Conservation (phyloP, 1,140 invertebrate species). For the Phymastichus coffea region DNA sequence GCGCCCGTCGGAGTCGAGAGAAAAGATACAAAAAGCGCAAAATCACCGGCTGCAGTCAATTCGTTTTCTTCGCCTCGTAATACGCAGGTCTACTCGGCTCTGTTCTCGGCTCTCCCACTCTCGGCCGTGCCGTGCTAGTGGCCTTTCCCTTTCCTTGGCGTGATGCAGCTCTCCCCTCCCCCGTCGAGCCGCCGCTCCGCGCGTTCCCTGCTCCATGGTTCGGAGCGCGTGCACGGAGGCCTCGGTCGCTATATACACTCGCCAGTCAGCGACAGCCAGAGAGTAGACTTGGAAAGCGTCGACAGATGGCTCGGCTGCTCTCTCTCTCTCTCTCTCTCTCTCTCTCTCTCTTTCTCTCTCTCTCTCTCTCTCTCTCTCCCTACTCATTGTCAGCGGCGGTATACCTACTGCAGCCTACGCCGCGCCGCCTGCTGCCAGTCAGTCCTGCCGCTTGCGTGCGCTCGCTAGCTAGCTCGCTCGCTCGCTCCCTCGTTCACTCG, state of each 20-base stretch:
- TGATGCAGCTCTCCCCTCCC: no score
- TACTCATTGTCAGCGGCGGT: no score
- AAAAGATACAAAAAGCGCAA: conserved; percentile 3
- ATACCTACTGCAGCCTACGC: no score
- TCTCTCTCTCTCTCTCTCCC: not conserved
- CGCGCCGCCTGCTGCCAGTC: no score
- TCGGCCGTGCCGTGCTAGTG: no score
- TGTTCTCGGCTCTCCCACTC: no score
- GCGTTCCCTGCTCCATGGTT: no score
- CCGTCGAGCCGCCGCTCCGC: no score
- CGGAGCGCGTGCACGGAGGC: not conserved
- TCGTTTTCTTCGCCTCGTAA: no score
- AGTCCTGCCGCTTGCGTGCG: no score
- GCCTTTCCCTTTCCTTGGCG: no score
- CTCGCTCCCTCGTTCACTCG: not conserved
- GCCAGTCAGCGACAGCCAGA: not conserved
- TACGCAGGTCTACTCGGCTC: no score
- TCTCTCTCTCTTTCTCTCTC: not conserved
- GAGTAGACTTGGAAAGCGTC: conserved; percentile 19
- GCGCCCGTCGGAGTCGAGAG: not conserved
- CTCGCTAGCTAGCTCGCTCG: not conserved
- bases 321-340: not conserved
- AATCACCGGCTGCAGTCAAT: conserved; percentile 1
- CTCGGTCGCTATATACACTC: not conserved
- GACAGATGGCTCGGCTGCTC: conserved; percentile 20